A percentile compares a stretch with the other conserved stretches of the same genome.
These are phyloP conservation scores for Pseudomyrmex sp. DNA, from an alignment of 1,140 invertebrate species.

Conservation along the genomic window DNA sequence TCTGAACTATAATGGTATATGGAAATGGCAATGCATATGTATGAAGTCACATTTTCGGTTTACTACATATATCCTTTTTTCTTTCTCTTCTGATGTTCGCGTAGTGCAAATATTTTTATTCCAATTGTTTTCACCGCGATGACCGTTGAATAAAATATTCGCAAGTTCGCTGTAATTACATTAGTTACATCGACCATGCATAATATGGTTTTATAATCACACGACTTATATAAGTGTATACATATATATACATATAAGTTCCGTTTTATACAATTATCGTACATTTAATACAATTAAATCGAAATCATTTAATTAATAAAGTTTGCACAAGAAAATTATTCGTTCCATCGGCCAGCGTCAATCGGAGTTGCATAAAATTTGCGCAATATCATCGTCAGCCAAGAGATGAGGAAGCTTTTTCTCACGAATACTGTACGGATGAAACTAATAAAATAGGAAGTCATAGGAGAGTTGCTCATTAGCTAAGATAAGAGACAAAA, in stretches of 20 bases:
- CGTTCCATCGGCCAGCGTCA: constrained; percentile 48
- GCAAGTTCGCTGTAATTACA: not conserved
- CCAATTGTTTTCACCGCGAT: not conserved
- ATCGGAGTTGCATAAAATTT: constrained; percentile 46
- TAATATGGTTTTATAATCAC: constrained; percentile 1
- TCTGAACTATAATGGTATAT: constrained; percentile 53
- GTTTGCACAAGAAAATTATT: constrained; percentile 16
- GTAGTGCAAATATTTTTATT: constrained; percentile 4
- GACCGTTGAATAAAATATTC: not conserved
- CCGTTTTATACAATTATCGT: not conserved
- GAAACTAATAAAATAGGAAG: constrained; percentile 37
- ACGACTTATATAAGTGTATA: not conserved
- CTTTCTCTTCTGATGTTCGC: not conserved
- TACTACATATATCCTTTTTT: not conserved
- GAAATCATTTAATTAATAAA: constrained; percentile 2
- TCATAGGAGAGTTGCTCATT: constrained; percentile 59
- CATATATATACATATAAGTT: not conserved
- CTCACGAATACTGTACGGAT: constrained; percentile 11
- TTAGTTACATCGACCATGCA: not conserved
- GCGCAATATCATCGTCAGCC: constrained; percentile 30
- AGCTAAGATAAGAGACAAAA: constrained; percentile 55
- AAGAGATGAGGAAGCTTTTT: constrained; percentile 17
- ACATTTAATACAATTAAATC: not conserved
- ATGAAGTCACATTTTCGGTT: constrained; percentile 46
- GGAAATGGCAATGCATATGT: constrained; percentile 54